phyloP scores from a whole-genome alignment of 2,797 vertebrate genomes.

The Falco rusticolus region DNA sequence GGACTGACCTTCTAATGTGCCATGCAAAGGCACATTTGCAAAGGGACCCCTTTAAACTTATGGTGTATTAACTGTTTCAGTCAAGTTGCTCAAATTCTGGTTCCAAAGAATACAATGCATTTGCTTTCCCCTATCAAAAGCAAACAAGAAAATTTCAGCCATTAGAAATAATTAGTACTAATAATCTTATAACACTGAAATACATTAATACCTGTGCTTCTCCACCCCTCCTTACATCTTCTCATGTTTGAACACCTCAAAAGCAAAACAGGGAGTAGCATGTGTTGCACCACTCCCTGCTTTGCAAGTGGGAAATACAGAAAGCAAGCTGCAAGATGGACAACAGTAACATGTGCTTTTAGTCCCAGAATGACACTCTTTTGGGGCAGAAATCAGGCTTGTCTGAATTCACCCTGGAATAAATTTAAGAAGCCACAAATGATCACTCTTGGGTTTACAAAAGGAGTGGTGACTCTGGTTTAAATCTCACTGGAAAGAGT shows the following conservation, averaged over 20 bases:
- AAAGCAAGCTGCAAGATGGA: not conserved
- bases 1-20: not conserved
- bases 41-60: not conserved
- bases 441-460: not conserved
- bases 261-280: not conserved
- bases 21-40: not conserved
- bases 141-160: not conserved
- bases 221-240: not conserved
- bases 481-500: not conserved
- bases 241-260: not conserved
- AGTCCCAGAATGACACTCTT: not conserved
- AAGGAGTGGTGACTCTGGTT: not conserved
- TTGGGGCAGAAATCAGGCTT: not conserved
- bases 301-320: not conserved
- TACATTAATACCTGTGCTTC: not conserved
- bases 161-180: not conserved
- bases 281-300: not conserved
- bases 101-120: not conserved
- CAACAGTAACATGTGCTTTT: not conserved
- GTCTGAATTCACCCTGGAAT: not conserved
- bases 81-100: not conserved
- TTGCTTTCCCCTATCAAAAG: not conserved
- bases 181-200: not conserved
- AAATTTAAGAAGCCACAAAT: not conserved
- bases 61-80: not conserved